Evolutionary conservation across 2,888 invertebrate species (phyloP), one percentile per base, ranked within the genome.

Genomic region (Cantharis rufa): DNA sequence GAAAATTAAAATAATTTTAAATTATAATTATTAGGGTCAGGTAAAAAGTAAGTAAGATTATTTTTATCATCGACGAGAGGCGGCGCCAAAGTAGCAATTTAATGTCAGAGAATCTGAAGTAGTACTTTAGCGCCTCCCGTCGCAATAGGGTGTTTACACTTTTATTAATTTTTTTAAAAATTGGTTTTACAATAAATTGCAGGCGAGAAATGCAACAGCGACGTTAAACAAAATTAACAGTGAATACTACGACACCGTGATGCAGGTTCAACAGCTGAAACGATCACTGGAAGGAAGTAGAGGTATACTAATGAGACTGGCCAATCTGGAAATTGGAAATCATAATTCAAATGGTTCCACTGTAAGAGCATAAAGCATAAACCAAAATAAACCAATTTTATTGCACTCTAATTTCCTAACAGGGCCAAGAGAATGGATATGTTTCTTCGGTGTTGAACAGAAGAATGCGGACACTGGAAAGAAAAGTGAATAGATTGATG

Each of bases 391-490:
- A 24, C 7, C 5, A 1, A 7, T 24, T 27, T 27, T 28, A 28
- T 10, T 28, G 2, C 2, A 28, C 3, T 28, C 2, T 28, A 28
- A 48, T n/a, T 48, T 48, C n/a, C 0, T 1, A 1, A 48, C 48
- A 48, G 48, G n/a, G 9, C n/a, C 48, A n/a, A 2, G n/a, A n/a
- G n/a, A n/a, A 2, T 9, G 4, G 1, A 48, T 48, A 48, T 48
- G 7, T n/a, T 7, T n/a, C 48, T n/a, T 48, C 78, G 24, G 62
- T 74, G 5, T 64, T 79, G 62, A 82, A 79, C 28, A 80, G 89
- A 66, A 89, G 89, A 82, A 81, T 93, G 5, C 84, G 84, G 1
- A 80, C 76, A 10, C 84, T 92, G 13, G 89, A 91, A 84, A 85
- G 81, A 13, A 88, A 86, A 82, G 78, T 88, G 9, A 82, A 80